phyloP scores from a whole-genome alignment of 2,113 vertebrate species.

The Rhinichthys klamathensis region DNA sequence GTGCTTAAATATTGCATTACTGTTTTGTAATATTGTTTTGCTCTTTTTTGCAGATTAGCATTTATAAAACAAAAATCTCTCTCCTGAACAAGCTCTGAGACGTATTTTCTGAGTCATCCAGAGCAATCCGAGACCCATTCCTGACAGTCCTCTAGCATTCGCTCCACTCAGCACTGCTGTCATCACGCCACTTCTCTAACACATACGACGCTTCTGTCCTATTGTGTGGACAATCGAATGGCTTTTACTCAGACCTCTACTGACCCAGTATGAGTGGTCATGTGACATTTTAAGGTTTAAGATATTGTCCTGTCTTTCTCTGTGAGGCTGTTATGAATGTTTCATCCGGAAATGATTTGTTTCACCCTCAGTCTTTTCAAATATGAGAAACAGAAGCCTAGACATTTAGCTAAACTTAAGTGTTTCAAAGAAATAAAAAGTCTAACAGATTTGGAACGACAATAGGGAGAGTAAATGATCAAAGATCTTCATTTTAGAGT shows the following conservation, averaged over 20 bases:
- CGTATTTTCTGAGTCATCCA: slow-evolving; percentile 1
- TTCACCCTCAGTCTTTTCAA: background rate
- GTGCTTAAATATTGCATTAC: background rate
- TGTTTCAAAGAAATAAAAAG: background rate
- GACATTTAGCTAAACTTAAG: background rate
- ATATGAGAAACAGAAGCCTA: background rate
- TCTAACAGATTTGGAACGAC: background rate
- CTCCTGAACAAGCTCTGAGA: background rate
- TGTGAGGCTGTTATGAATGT: background rate
- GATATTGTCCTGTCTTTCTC: background rate
- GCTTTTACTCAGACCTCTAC: slow-evolving; percentile 24
- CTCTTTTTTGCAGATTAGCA: background rate
- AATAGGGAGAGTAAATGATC: background rate
- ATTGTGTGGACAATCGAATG: background rate
- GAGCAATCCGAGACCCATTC: slow-evolving; percentile 19
- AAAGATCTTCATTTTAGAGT: background rate
- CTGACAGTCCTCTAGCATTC: background rate
- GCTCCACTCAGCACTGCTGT: slow-evolving; percentile 14
- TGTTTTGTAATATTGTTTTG: background rate
- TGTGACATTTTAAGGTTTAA: background rate
- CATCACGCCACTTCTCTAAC: background rate
- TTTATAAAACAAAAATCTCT: background rate
- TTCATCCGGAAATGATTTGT: background rate
- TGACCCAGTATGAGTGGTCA: background rate
- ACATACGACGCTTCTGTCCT: background rate